These are phyloP conservation scores for Ectemnius cavifrons DNA, from an alignment of 2,888 invertebrate species.

Conservation along the genomic window DNA sequence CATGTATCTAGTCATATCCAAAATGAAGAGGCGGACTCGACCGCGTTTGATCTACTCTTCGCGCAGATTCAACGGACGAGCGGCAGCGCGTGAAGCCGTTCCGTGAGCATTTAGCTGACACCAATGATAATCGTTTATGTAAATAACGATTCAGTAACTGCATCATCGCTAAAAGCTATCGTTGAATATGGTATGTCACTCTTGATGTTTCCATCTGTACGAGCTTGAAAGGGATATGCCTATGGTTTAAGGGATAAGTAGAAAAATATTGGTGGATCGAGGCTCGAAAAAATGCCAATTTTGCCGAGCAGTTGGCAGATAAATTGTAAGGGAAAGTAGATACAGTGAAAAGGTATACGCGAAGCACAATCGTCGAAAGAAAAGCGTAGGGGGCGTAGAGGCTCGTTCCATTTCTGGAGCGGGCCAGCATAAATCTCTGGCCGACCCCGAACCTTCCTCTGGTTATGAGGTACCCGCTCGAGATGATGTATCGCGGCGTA, in stretches of 20 bases:
- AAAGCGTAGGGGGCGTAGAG: conserved; percentile 13
- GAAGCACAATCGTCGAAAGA: not conserved
- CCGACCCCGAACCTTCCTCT: conserved; percentile 59
- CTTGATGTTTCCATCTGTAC: conserved; percentile 2
- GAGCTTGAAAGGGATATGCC: not conserved
- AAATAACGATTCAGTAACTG: not conserved
- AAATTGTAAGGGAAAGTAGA: too few relatives aligned
- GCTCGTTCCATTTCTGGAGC: conserved; percentile 34
- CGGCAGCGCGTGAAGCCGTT: not conserved
- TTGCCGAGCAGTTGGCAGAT: too few relatives aligned
- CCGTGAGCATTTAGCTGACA: not conserved
- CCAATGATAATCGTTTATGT: not conserved
- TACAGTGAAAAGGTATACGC: too few relatives aligned
- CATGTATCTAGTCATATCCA: conserved; percentile 62
- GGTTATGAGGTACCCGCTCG: conserved; percentile 35
- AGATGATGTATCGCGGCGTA: conserved; percentile 64
- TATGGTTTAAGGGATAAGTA: not conserved
- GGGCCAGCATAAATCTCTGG: conserved; percentile 62
- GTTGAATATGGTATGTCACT: conserved; percentile 8
- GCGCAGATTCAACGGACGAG: not conserved
- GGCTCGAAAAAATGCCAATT: too few relatives aligned
- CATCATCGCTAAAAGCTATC: conserved; percentile 10
- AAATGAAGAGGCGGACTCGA: conserved; percentile 50
- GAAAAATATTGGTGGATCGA: too few relatives aligned
- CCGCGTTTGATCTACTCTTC: conserved; percentile 45